These are phyloP conservation scores for Mythimna albipuncta DNA, from an alignment of 2,888 invertebrate genomes.

Conservation along the genomic window DNA sequence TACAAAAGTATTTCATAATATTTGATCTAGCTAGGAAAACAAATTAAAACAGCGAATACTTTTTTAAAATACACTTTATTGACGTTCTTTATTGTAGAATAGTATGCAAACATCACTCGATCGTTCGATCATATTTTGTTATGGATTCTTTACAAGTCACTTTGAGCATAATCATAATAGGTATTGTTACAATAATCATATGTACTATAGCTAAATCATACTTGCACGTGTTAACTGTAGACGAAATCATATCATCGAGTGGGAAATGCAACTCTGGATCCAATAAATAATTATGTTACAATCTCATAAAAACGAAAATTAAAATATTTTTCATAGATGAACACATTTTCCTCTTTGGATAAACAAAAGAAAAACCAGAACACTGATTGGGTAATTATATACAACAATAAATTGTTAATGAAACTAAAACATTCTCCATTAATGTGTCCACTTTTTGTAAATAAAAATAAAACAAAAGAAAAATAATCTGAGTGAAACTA, in stretches of 20 bases:
- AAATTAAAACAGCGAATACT: conserved; percentile 70
- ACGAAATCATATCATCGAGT: conserved; percentile 70
- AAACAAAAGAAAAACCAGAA: conserved; percentile 77
- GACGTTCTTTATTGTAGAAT: conserved; percentile 89
- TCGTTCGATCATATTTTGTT: conserved; percentile 78
- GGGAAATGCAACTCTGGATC: conserved; percentile 88
- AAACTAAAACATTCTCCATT: conserved; percentile 60
- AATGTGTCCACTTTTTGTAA: conserved; percentile 75
- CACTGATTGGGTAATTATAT: conserved; percentile 76
- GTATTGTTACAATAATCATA: conserved; percentile 65
- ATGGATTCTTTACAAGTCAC: conserved; percentile 81
- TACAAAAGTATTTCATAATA: conserved; percentile 21
- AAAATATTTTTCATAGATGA: conserved; percentile 83
- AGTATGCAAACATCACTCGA: conserved; percentile 89
- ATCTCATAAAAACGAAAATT: conserved; percentile 81
- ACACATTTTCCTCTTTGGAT: conserved; percentile 89
- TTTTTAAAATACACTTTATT: conserved; percentile 90
- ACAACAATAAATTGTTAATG: conserved; percentile 69
- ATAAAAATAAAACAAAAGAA: conserved; percentile 52
- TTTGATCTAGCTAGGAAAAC: conserved; percentile 21
- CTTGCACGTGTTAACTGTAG: conserved; percentile 61
- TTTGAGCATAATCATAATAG: conserved; percentile 84
- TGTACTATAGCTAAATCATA: conserved; percentile 71
- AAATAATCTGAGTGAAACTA: conserved; percentile 44
- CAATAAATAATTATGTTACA: conserved; percentile 84